Conservation (phyloP, 2,797 vertebrate species). For the Xenops minutus region DNA sequence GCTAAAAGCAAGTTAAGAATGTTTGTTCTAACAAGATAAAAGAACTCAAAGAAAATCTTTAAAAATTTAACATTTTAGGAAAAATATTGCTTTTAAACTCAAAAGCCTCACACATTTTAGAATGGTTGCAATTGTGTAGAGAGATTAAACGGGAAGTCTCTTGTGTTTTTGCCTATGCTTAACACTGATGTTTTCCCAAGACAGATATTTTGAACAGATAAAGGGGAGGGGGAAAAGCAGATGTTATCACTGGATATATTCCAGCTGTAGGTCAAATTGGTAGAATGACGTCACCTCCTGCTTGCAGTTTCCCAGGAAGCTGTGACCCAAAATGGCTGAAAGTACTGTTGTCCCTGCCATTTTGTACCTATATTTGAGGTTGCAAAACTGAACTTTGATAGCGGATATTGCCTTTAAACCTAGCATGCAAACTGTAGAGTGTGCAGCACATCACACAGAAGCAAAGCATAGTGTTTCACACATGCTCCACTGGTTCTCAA, state of each 20-base stretch:
- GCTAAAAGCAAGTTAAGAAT: background rate
- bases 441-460: background rate
- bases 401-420: background rate
- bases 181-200: background rate
- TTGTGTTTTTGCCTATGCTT: background rate
- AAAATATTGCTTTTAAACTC: background rate
- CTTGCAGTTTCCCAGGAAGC: background rate
- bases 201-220: background rate
- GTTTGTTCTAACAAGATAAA: background rate
- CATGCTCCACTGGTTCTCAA: slow-evolving; percentile 22
- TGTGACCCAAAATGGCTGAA: background rate
- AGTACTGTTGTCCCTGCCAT: rapidly evolving
- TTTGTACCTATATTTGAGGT: background rate
- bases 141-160: background rate
- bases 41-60: background rate
- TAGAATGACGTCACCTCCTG: rapidly evolving
- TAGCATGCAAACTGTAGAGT: background rate
- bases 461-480: background rate
- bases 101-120: background rate
- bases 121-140: background rate
- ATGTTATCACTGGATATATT: background rate
- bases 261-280: background rate
- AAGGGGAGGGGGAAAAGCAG: background rate
- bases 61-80: background rate
- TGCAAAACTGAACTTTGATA: background rate